Conservation (phyloP, 2,797 vertebrate species). For the Danio tinwini region DNA sequence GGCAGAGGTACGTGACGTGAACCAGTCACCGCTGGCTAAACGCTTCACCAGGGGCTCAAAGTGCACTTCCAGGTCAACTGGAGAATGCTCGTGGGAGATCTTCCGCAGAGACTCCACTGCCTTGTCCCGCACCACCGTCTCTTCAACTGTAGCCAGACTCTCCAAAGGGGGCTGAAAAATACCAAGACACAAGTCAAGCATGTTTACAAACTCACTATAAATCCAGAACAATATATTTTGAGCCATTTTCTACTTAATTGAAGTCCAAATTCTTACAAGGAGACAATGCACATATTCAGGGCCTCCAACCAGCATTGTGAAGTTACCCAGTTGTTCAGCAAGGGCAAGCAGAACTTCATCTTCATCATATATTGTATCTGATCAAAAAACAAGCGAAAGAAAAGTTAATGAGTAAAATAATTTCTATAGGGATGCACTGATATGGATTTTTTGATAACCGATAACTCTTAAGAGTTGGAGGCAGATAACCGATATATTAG, state of each 20-base stretch:
- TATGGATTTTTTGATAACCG: too few relatives aligned
- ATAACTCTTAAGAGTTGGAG: too few relatives aligned
- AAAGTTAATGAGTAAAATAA: neutral
- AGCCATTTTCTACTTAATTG: neutral
- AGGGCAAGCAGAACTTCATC: constrained; percentile 88
- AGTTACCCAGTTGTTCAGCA: constrained; percentile 87
- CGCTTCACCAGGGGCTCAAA: constrained; percentile 88
- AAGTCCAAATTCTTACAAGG: constrained; percentile 71
- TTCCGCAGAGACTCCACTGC: constrained; percentile 87
- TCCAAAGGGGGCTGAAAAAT: constrained; percentile 84
- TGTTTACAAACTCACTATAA: too few relatives aligned
- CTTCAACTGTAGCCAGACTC: constrained; percentile 87
- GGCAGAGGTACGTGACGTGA: constrained; percentile 87
- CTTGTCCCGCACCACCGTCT: constrained; percentile 87
- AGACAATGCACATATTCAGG: constrained; percentile 89
- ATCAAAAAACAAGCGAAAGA: neutral
- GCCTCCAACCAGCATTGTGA: constrained; percentile 87
- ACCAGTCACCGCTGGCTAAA: constrained; percentile 88
- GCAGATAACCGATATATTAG: too few relatives aligned
- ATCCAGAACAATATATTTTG: too few relatives aligned
- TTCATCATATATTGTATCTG: constrained; percentile 89
- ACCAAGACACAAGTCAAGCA: neutral
- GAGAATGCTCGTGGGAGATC: constrained; percentile 87
- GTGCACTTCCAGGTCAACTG: constrained; percentile 87
- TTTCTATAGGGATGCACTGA: too few relatives aligned